Conservation (phyloP, 2,797 vertebrate species). For the Darevskia mixta region DNA sequence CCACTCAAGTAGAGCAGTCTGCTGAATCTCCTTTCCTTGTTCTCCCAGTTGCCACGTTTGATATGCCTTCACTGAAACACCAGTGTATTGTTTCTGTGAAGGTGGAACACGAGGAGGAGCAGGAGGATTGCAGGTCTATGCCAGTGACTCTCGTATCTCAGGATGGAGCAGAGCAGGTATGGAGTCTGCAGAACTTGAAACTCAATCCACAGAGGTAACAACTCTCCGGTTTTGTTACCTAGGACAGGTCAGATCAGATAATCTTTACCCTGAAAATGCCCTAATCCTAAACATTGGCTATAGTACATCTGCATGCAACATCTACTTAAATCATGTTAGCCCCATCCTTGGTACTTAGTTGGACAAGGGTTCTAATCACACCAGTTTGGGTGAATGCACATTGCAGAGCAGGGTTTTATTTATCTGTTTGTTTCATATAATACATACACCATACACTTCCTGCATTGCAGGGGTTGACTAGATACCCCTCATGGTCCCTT, state of each 20-base stretch:
- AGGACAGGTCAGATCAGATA: background rate
- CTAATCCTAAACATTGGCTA: background rate
- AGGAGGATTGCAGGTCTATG: conserved; percentile 67
- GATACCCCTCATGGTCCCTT: too few species aligned
- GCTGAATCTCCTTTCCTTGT: conserved; percentile 33
- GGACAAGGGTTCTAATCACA: background rate
- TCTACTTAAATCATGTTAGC: background rate
- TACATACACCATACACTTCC: too few species aligned
- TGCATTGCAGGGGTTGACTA: too few species aligned
- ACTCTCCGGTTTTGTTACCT: background rate
- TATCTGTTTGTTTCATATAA: too few species aligned
- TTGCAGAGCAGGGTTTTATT: background rate
- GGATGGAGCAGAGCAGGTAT: conserved; percentile 80
- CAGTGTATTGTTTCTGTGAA: conserved; percentile 73
- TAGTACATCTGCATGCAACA: background rate
- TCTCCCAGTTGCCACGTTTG: conserved; percentile 70
- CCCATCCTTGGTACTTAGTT: background rate
- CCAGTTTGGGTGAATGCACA: background rate
- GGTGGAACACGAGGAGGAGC: conserved; percentile 69
- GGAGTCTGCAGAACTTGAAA: background rate
- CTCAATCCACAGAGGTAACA: background rate
- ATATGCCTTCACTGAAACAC: conserved; percentile 62
- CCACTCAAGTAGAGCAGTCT: background rate
- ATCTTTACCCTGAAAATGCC: background rate
- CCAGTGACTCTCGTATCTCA: conserved; percentile 79